Evolutionary conservation across 2,113 vertebrate genomes (phyloP), one percentile per base, ranked within the genome.

Genomic region (Paradoxurus hermaphroditus): DNA sequence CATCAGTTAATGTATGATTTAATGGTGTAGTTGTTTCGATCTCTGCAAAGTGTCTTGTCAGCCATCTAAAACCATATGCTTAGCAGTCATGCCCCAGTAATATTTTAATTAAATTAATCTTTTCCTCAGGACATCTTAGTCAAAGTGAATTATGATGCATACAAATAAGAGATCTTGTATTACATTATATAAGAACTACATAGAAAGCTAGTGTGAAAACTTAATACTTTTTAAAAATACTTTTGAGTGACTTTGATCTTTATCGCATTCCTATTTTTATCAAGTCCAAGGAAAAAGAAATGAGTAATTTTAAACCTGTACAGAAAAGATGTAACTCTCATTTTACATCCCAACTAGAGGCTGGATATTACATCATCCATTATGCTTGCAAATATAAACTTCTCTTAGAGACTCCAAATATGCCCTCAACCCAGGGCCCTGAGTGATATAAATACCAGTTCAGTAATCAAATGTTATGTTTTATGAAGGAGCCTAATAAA

Each of bases 31-130:
- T 97, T 96, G 96, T 90, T 97, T 86, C 94, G 94, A 91, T 34
- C 91, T 97, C 98, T 98, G 98, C 86, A 97, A 96, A 98, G 56
- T 98, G 77, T 97, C 97, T 97, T 91, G 97, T 98, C 97, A 98
- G 92, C 85, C 96, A 95, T 97, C 0, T 0, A 84, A 91, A 97
- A 25, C 97, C 88, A 97, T 92, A 97, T 97, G 95, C 88, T 96
- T 88, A 95, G 86, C 91, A 98, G 93, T 97, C 65, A 86, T 94
- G 21, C 21, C 86, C 19, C 49, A 96, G 85, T 87, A 93, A 94
- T 97, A 96, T 97, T 96, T 81, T 96, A 96, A 97, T 95, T 73
- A 96, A 90, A 93, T 86, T 79, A 92, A 95, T 95, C 36, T 97
- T 83, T 97, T 98, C 89, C 97, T 97, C 53, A 95, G 67, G 72